Base-by-base conservation (phyloP, 1,140 invertebrate genomes). In the Muscidifurax raptorellus region DNA sequence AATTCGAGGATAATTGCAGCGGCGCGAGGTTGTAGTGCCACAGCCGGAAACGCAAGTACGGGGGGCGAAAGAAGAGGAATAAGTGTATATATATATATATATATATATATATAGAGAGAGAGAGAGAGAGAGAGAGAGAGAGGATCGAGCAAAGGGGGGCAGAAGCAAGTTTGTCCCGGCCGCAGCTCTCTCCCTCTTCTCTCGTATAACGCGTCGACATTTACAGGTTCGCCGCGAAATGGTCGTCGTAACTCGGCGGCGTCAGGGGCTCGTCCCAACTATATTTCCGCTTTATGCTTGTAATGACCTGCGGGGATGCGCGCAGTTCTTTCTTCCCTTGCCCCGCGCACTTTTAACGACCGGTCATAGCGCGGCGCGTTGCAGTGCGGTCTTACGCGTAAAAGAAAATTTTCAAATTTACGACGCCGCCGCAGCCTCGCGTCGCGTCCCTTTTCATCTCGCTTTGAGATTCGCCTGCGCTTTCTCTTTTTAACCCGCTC, bases 271-370 rank as follows among this genome's bases (percentile, higher is more conserved):
- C 30, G n/a, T n/a, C 59, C 59, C 80, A 67, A 76, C 67, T 81
- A 76, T 83, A 84, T 87, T 84, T 85, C 74, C 85, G 80, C 75
- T 87, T 86, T 86, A 85, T 85, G 82, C 84, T 83, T 76, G 69
- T 83, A 85, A 87, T 85, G 86, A 75, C 72, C 40, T 47, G 40
- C 79, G 44, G 67, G 80, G 40, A 67, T 67, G 28, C 36, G 40
- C 52, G 18, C 22, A 22, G 7, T 71, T 59, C 76, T 32, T 52
- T 78, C 59, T 79, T 18, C 66, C 59, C 22, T 59, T 72, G 2
- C 27, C 25, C 30, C 27, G 27, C 27, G 27, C 4, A 36, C 27
- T 75, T 84, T 84, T 84, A 84, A 84, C 76, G 82, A 72, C 27
- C 75, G 64, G 47, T 77, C 82, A 71, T 69, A 83, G 72, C 1